Conservation (phyloP, 2,888 invertebrate species). For the Brachycybe producta region DNA sequence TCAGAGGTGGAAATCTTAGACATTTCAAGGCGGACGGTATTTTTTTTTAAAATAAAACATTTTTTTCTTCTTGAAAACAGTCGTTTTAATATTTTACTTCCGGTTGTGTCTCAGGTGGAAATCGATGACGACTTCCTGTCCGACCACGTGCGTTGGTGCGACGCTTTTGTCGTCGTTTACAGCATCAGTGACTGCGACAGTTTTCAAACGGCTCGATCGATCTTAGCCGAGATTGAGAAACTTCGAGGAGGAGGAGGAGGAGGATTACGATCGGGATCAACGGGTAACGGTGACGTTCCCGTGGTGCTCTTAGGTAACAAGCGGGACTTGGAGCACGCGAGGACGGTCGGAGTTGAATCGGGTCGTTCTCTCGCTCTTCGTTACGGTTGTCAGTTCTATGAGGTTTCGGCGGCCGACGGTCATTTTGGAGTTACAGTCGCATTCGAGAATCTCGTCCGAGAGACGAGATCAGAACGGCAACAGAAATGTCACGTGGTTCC, state of each 20-base stretch:
- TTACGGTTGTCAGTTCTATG: constrained; percentile 19
- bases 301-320: constrained; percentile 19
- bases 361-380: constrained; percentile 17
- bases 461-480: constrained; percentile 8
- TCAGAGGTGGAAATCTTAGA: constrained; percentile 23
- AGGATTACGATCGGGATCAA: too few relatives aligned
- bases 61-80: too few relatives aligned
- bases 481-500: constrained; percentile 11
- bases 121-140: constrained; percentile 19
- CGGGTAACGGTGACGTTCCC: too few relatives aligned
- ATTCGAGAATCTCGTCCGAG: constrained; percentile 14
- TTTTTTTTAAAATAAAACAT: too few relatives aligned
- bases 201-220: constrained; percentile 21
- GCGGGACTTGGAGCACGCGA: constrained; percentile 22
- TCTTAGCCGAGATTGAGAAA: constrained; percentile 14
- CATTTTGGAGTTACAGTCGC: constrained; percentile 14
- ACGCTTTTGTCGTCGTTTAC: constrained; percentile 21
- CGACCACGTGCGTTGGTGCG: constrained; percentile 21
- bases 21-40: constrained; percentile 22
- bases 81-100: too few relatives aligned
- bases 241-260: neutral
- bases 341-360: constrained; percentile 17
- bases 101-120: too few relatives aligned
- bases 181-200: constrained; percentile 21
- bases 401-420: constrained; percentile 20